Base-by-base conservation (phyloP, 2,113 vertebrate genomes). In the Mastomys natalensis region DNA sequence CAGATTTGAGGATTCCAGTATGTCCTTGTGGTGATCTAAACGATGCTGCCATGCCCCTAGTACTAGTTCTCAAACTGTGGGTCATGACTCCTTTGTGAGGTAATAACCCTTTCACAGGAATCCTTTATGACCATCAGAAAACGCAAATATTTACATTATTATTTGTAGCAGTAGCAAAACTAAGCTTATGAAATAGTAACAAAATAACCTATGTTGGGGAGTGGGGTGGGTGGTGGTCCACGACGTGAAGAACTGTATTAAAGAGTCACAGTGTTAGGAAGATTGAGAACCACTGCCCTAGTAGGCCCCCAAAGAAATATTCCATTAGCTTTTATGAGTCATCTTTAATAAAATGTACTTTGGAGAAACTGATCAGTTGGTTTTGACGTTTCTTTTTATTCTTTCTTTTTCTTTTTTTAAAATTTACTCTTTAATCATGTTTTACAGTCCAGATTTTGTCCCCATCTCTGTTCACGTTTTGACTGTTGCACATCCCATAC, bases 291-390 rank as follows among this genome's bases (percentile, higher is more conserved):
- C 37, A 8, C 11, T 58, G 5, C 13, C 6, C 0, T 26, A 60
- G 37, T 40, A n/a, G 5, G 7, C 8, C 94, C 62, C 55, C 91
- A 95, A 66, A 21, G 45, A 95, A 97, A 72, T 60, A 2, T 45
- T 89, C 48, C 16, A 53, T 55, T 74, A 64, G 37, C 1, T 68
- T 89, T 89, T 21, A 72, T 13, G 10, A 82, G 11, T 91, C 68
- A 60, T 92, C 45, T 89, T 93, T 48, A 76, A 51, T 96, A 89
- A 84, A 64, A 40, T 89, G 24, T 10, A 89, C 16, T 62, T 97
- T 43, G 66, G 26, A 78, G 93, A 89, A 86, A 43, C 29, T 78
- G 60, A 80, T 22, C 10, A 90, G 13, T 62, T 97, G 87, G 22
- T 70, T 89, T 96, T 87, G 91, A 72, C 12, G 29, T 17, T 77